A percentile compares a stretch with the other conserved stretches of the same genome.
Evolutionary conservation across 2,888 invertebrate species (phyloP).

Genomic region (Zygogramma bicolorata): DNA sequence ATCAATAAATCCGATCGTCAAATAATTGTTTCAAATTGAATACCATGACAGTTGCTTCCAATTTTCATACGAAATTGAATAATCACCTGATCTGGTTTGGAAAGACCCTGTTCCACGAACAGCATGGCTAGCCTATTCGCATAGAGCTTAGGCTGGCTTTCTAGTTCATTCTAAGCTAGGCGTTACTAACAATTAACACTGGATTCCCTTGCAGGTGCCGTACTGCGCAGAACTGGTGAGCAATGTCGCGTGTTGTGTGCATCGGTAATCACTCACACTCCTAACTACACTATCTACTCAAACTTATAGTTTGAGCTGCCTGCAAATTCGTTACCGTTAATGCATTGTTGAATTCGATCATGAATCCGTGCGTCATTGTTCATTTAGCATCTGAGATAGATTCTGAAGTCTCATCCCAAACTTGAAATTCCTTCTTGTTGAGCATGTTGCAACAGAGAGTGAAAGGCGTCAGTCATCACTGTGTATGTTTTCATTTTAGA

Average conservation of each 20-base stretch:
- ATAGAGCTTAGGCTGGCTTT: constrained; percentile 59
- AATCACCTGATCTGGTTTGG: neutral
- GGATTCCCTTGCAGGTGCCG: constrained; percentile 82
- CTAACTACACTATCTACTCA: constrained; percentile 66
- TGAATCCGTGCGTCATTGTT: no score
- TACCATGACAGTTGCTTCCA: no score
- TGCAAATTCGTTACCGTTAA: constrained; percentile 14
- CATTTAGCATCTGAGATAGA: no score
- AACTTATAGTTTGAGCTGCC: constrained; percentile 34
- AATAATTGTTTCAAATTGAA: no score
- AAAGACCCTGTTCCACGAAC: constrained; percentile 34
- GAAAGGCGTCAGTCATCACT: no score
- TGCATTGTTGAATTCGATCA: constrained; percentile 17
- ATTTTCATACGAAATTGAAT: neutral
- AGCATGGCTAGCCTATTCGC: constrained; percentile 61
- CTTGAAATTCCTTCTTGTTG: no score
- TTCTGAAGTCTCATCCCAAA: no score
- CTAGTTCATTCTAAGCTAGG: constrained; percentile 61
- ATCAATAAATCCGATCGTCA: no score
- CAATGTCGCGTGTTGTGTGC: constrained; percentile 95
- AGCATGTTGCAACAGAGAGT: no score
- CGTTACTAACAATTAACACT: constrained; percentile 69
- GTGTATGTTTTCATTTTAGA: no score
- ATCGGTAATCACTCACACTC: constrained; percentile 89
- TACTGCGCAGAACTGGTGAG: constrained; percentile 95